Base-by-base conservation (phyloP, 2,113 vertebrate species). In the Mormyrus lacerda region DNA sequence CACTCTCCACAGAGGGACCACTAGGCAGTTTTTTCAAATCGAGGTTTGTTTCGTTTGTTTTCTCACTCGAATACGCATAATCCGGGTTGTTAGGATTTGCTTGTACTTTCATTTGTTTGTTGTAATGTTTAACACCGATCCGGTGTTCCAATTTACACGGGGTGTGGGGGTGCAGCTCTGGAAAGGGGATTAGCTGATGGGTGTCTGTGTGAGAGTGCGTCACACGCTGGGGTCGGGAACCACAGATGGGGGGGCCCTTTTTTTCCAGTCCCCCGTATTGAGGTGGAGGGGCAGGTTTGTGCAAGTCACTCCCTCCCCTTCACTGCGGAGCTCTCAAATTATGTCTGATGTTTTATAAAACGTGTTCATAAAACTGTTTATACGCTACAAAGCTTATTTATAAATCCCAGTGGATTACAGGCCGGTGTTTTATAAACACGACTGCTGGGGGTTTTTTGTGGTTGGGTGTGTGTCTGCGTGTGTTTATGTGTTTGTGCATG, bases 331-430 rank as follows among this genome's bases (percentile, higher is more conserved):
- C 94, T 95, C 95, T 96, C 93, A 94, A 94, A 95, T 95, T 94
- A 94, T 94, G 93, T 94, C 91, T 92, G 90, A 94, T 91, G 48
- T 93, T 94, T 93, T 93, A 92, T 91, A 94, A 94, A 93, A 93
- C 91, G 87, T 93, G 94, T 95, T 94, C 94, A 94, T 95, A 95
- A 95, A 88, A 95, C 92, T 94, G 94, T 95, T 96, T 95, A 96
- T 95, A 94, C 92, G 93, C 94, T 95, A 95, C 95, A 95, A 95
- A 95, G 94, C 93, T 93, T 96, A 95, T 96, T 96, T 96, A 95
- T 95, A 95, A 94, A 94, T 94, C 93, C 93, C 94, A 89, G 93
- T 91, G 94, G 94, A 96, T 96, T 96, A 97, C 95, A 97, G 96
- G 95, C 90, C 91, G 92, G 89, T 88, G 83, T 91, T 94, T 89